Percentiles rank a stretch among this genome's conserved stretches.
phyloP scores from a whole-genome alignment of 2,113 vertebrate species.

The Lucifuga dentata region DNA sequence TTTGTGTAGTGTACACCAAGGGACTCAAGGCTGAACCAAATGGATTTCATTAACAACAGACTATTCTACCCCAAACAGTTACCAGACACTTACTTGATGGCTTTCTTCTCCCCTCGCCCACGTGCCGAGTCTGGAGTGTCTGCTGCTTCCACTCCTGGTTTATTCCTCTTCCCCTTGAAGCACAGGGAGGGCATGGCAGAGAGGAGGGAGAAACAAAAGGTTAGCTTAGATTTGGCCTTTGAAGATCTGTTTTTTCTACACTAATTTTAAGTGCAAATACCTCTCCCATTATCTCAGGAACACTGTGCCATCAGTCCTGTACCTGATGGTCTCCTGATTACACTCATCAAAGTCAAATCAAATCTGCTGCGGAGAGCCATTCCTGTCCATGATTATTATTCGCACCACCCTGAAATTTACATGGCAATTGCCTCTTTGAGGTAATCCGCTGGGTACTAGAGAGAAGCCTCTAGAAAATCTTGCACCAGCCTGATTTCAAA shows the following conservation, averaged over 20 bases:
- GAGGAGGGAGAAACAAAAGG: slow-evolving; percentile 60
- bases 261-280: slow-evolving; percentile 59
- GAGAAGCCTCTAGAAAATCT: slow-evolving; percentile 64
- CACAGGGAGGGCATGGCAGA: slow-evolving; percentile 26
- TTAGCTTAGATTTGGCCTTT: slow-evolving; percentile 66
- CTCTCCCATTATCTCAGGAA: slow-evolving; percentile 69
- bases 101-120: slow-evolving; percentile 96
- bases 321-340: slow-evolving; percentile 74
- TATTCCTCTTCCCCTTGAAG: slow-evolving; percentile 93
- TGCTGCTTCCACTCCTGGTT: slow-evolving; percentile 93
- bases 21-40: slow-evolving; percentile 50
- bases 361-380: slow-evolving; percentile 69
- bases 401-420: slow-evolving; percentile 72
- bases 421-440: slow-evolving; percentile 74
- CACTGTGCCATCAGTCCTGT: slow-evolving; percentile 60
- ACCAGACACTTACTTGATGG: slow-evolving; percentile 95
- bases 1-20: slow-evolving; percentile 28
- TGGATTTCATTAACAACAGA: slow-evolving; percentile 61
- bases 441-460: slow-evolving; percentile 61
- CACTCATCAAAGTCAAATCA: slow-evolving; percentile 78
- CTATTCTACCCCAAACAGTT: slow-evolving; percentile 65
- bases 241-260: slow-evolving; percentile 52
- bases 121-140: slow-evolving; percentile 94
- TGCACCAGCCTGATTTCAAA: slow-evolving; percentile 66
- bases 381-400: slow-evolving; percentile 69